Conservation (phyloP, 2,797 vertebrate species). For the Cygnus olor region DNA sequence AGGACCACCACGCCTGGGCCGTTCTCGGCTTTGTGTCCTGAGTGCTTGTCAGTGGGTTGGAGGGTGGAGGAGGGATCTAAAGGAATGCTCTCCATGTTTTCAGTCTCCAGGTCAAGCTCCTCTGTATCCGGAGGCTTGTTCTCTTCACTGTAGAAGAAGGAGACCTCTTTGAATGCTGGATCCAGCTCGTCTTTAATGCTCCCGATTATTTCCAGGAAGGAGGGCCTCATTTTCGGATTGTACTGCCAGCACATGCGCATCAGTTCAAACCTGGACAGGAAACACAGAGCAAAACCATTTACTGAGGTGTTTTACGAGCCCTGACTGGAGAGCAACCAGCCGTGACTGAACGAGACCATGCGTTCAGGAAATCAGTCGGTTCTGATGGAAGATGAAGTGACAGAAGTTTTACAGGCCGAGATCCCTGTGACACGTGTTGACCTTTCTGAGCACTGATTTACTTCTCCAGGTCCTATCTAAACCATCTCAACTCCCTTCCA, state of each 20-base stretch:
- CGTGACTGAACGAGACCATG: accelerated
- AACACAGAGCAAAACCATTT: not conserved
- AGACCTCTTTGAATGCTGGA: slow-evolving; percentile 91
- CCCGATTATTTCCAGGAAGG: slow-evolving; percentile 96
- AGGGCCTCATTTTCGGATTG: slow-evolving; percentile 96
- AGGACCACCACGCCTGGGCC: slow-evolving; percentile 91
- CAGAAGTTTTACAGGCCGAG: not conserved
- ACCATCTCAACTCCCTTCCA: not conserved
- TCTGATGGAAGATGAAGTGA: accelerated
- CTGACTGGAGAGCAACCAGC: not conserved
- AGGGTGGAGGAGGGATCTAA: slow-evolving; percentile 90
- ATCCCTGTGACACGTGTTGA: not conserved
- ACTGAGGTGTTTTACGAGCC: not conserved
- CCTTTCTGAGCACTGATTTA: not conserved
- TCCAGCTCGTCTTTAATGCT: slow-evolving; percentile 96
- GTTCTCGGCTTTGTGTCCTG: slow-evolving; percentile 88
- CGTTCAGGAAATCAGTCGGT: accelerated
- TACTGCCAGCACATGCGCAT: slow-evolving; percentile 99
- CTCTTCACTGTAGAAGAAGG: slow-evolving; percentile 99
- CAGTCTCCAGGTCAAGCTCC: slow-evolving; percentile 94
- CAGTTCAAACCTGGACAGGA: slow-evolving; percentile 88
- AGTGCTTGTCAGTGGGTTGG: slow-evolving; percentile 89
- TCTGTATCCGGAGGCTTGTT: slow-evolving; percentile 96
- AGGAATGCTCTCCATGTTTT: slow-evolving; percentile 97
- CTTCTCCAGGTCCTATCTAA: not conserved